Conservation (phyloP, 2,888 invertebrate genomes). For the Listrodromus nycthemerus region DNA sequence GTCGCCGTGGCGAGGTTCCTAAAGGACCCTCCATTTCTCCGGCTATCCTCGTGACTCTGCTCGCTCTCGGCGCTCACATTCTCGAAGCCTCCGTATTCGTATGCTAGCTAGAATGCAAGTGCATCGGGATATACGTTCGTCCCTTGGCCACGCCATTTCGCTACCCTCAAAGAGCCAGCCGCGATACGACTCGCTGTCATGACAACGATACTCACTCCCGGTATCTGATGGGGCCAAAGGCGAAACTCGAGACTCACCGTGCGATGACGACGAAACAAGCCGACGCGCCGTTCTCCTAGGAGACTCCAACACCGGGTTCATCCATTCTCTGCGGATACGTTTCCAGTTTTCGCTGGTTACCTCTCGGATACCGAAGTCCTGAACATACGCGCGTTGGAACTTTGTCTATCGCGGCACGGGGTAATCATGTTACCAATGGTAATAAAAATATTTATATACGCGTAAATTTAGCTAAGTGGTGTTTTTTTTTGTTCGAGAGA, state of each 20-base stretch:
- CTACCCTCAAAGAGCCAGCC: conserved; percentile 64
- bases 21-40: conserved; percentile 58
- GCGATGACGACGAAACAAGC: conserved; percentile 17
- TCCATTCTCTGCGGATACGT: not conserved
- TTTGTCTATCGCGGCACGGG: not conserved
- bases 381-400: not conserved
- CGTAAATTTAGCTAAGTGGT: too few relatives aligned
- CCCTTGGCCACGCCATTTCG: conserved; percentile 48
- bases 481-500: too few relatives aligned
- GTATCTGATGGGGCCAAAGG: conserved; percentile 65
- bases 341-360: conserved; percentile 13
- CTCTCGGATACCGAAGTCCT: not conserved
- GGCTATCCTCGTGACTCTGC: conserved; percentile 37
- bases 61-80: conserved; percentile 55
- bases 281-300: conserved; percentile 34
- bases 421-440: too few relatives aligned
- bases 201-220: conserved; percentile 48
- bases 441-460: too few relatives aligned
- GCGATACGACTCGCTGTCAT: conserved; percentile 67
- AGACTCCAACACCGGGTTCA: conserved; percentile 1
- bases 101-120: not conserved
- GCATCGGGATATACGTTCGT: not conserved
- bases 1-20: conserved; percentile 64
- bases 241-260: conserved; percentile 55
- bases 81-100: conserved; percentile 43